Evolutionary conservation across 2,113 vertebrate species (phyloP).

Genomic region (Empidonax traillii): DNA sequence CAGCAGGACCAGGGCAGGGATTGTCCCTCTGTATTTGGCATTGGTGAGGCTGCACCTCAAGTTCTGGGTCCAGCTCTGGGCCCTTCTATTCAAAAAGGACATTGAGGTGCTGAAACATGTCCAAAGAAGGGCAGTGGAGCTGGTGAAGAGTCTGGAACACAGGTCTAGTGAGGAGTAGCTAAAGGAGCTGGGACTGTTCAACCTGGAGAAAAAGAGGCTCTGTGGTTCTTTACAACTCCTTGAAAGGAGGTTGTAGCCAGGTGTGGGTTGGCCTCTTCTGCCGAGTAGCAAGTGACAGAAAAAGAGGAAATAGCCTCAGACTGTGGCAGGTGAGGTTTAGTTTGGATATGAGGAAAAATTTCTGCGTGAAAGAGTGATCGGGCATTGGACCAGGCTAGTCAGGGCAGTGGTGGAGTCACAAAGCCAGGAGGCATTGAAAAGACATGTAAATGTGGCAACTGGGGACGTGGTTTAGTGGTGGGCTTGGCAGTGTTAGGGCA

Average conservation of each 20-base stretch:
- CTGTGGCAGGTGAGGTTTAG: not conserved
- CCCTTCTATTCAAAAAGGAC: not conserved
- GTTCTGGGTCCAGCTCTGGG: not conserved
- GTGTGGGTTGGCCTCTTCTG: not conserved
- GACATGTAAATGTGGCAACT: not conserved
- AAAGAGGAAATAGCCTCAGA: not conserved
- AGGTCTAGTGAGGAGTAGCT: not conserved
- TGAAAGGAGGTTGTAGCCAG: not conserved
- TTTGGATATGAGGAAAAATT: not conserved
- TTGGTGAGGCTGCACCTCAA: rapidly evolving
- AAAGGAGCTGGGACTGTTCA: not conserved
- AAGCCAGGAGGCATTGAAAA: not conserved
- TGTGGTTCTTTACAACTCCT: not conserved
- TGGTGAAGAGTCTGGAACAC: not conserved
- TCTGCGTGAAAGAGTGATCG: not conserved
- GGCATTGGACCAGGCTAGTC: not conserved
- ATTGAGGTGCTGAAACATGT: not conserved
- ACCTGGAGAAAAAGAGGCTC: not conserved
- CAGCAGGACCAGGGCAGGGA: rapidly evolving
- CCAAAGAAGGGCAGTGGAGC: not conserved
- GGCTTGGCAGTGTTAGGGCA: not conserved
- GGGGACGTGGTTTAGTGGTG: not conserved
- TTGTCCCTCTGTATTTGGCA: rapidly evolving
- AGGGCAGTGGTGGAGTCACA: not conserved
- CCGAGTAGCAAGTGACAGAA: not conserved